Evolutionary conservation across 2,113 vertebrate genomes (phyloP), one percentile per base, ranked within the genome.

Genomic region (Ptilorrhoa leucosticta): DNA sequence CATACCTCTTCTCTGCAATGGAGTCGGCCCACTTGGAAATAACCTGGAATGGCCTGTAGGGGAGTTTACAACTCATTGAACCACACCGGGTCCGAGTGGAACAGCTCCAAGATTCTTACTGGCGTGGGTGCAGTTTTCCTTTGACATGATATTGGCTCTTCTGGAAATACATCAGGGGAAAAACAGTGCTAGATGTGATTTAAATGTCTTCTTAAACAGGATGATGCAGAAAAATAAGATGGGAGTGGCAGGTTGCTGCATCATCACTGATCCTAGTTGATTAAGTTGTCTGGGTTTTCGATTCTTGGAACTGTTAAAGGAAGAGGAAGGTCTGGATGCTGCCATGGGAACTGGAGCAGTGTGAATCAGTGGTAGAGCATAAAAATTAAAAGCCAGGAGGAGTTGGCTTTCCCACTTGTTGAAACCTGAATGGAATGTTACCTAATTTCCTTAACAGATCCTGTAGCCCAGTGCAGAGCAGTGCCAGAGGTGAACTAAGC

Each of bases 371-470:
- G 12, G 42, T 16, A 50, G 57, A 48, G 24, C 28, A 30, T 76
- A 47, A 78, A 93, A 73, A 53, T 24, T 48, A 68, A 57, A 86
- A 89, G 70, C 19, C 16, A 60, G 54, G 58, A 94, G 58, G 48
- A 63, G 47, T 0, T 91, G 31, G 40, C 69, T 83, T 83, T 81
- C 48, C 66, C 61, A 70, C 83, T 26, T 87, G 83, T 68, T 83
- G 60, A 86, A 97, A 94, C 83, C 31, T 60, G 86, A 87, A 89
- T 33, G 73, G 72, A 94, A 79, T 78, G 92, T 96, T 94, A 92
- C 22, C 87, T 72, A 12, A 57, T 50, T 58, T 87, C 5, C 4
- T 44, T 58, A 78, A 53, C 21, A 78, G 78, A 73, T 71, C 31
- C 50, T 63, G 24, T 30, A 63, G 47, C 45, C 30, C 64, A 75